Base-by-base conservation (phyloP, 2,797 vertebrate genomes). In the Bradypodion ventrale region DNA sequence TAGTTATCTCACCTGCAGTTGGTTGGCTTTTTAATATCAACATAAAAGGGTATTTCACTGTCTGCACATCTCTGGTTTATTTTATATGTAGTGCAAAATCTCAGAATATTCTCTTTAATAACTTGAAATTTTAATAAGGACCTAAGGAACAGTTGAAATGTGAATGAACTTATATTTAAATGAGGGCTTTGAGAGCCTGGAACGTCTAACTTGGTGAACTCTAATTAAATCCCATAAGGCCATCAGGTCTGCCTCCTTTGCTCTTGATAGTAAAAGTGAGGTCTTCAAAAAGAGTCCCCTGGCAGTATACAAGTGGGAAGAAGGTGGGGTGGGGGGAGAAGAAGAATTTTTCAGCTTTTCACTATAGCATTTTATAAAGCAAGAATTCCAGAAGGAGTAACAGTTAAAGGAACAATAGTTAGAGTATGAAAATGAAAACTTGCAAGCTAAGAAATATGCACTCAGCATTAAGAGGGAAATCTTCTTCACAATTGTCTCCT, bases 151-250 rank as follows among this genome's bases (percentile, higher is more conserved):
- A 94, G 93, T 92, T 94, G 95, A 94, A 94, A 92, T 95, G 92
- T 94, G 89, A 94, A 92, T 91, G 94, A 96, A 96, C 94, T 95
- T 95, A 78, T 94, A 96, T 96, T 96, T 95, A 96, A 96, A 96
- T 96, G 92, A 96, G 91, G 89, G 92, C 94, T 96, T 95, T 95
- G 94, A 95, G 95, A 95, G 89, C 90, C 88, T 92, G 88, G 94
- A 95, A 89, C 95, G 83, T 95, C 94, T 94, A 95, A 95, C 94
- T 95, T 95, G 93, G 94, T 95, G 96, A 96, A 96, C 94, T 96
- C 91, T 96, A 96, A 96, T 96, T 96, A 94, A 96, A 96, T 96
- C 96, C 96, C 95, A 90, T 77, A 96, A 96, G 96, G 95, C 95
- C 85, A 92, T 88, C 92, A 93, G 95, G 94, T 95, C 93, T 96